Conservation (phyloP, 2,113 vertebrate genomes). For the Mesocricetus auratus region DNA sequence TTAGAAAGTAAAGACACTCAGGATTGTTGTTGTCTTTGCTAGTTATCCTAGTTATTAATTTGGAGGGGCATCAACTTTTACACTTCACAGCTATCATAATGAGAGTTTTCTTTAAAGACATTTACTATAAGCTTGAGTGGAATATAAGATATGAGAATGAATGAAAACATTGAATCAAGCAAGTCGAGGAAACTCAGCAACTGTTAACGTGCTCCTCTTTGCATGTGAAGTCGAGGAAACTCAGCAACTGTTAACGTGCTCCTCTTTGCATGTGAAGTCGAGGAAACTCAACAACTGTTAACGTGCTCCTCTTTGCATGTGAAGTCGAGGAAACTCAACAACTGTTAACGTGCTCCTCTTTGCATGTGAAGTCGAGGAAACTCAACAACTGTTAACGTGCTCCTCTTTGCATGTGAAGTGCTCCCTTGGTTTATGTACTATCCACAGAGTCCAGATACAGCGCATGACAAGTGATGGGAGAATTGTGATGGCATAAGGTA, state of each 20-base stretch:
- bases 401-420: neutral
- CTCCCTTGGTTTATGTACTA: neutral
- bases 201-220: neutral
- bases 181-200: neutral
- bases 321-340: neutral
- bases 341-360: neutral
- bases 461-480: neutral
- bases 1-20: neutral
- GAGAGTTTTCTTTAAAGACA: constrained; percentile 33
- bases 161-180: neutral
- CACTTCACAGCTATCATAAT: neutral
- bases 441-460: neutral
- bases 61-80: neutral
- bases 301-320: neutral
- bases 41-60: neutral
- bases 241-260: neutral
- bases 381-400: neutral
- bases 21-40: neutral
- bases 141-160: neutral
- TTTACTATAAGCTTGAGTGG: neutral
- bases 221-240: neutral
- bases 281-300: neutral
- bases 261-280: neutral
- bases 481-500: neutral
- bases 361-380: neutral